Percentiles rank a stretch among this genome's conserved stretches.
phyloP scores from a whole-genome alignment of 2,888 invertebrate genomes.

The Brenthis ino region DNA sequence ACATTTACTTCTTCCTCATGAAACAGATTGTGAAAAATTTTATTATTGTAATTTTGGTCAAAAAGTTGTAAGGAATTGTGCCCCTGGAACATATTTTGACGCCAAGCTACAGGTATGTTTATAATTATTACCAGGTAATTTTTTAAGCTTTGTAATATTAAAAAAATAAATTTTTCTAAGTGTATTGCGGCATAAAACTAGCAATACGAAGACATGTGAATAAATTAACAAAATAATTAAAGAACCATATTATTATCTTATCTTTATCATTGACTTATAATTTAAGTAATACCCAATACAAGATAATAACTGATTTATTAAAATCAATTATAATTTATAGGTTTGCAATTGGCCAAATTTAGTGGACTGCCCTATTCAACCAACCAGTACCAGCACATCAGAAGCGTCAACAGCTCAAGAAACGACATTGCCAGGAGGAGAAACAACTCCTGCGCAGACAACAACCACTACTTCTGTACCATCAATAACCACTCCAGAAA shows the following conservation, averaged over 20 bases:
- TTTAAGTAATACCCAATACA: conserved; percentile 15
- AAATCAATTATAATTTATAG: conserved; percentile 35
- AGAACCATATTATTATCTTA: not conserved
- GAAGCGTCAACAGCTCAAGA: not conserved
- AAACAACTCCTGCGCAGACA: not conserved
- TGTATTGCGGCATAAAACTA: no score
- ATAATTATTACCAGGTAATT: no score
- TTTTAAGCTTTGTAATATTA: no score
- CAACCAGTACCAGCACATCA: conserved; percentile 12
- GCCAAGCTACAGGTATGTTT: conserved; percentile 50
- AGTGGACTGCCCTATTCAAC: conserved; percentile 40
- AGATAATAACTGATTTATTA: conserved; percentile 5
- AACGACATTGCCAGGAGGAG: no score
- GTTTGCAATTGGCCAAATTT: conserved; percentile 44
- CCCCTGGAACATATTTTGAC: conserved; percentile 52
- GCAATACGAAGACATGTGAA: not conserved
- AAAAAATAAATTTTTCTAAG: no score
- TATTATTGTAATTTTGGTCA: conserved; percentile 57
- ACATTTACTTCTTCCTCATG: conserved; percentile 48
- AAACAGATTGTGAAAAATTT: conserved; percentile 62
- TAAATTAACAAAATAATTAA: not conserved
- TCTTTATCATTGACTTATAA: not conserved
- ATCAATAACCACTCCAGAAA: not conserved
- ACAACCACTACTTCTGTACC: not conserved
- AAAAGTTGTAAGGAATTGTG: conserved; percentile 48